phyloP scores from a whole-genome alignment of 2,888 invertebrate genomes.

The Mimachlamys varia region DNA sequence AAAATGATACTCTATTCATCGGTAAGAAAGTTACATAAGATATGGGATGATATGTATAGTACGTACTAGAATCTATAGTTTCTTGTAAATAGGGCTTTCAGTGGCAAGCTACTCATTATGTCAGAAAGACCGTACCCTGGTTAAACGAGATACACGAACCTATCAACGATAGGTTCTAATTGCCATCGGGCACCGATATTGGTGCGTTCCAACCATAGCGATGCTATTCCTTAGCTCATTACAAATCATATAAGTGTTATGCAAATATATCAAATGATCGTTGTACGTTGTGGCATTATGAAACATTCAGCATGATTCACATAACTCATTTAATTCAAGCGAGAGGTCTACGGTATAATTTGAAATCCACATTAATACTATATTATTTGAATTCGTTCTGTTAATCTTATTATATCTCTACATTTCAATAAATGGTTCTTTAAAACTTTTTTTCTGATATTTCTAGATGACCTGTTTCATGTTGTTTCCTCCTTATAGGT shows the following conservation, averaged over 20 bases:
- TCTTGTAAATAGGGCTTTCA: conserved; percentile 28
- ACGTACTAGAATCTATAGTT: not conserved
- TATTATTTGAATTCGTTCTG: not conserved
- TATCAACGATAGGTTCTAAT: not conserved
- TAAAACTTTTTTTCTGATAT: not conserved
- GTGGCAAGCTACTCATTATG: not conserved
- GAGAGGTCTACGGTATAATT: not conserved
- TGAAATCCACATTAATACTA: not conserved
- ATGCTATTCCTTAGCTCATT: not conserved
- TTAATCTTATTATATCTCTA: not conserved
- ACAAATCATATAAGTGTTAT: not conserved
- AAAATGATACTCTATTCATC: not conserved
- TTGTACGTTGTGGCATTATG: not conserved
- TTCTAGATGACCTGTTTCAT: not conserved
- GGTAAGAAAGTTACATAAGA: not conserved
- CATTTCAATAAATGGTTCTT: not conserved
- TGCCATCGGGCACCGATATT: not conserved
- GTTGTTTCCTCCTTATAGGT: not conserved
- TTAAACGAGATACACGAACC: not conserved
- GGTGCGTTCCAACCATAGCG: not conserved
- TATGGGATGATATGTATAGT: not conserved
- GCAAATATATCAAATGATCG: not conserved
- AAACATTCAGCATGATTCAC: not conserved
- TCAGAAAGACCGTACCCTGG: not conserved
- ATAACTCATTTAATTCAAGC: not conserved